Percentiles rank a stretch among this genome's conserved stretches.
Conservation (phyloP, 1,140 invertebrate genomes). For the Cyclargus thomasi region DNA sequence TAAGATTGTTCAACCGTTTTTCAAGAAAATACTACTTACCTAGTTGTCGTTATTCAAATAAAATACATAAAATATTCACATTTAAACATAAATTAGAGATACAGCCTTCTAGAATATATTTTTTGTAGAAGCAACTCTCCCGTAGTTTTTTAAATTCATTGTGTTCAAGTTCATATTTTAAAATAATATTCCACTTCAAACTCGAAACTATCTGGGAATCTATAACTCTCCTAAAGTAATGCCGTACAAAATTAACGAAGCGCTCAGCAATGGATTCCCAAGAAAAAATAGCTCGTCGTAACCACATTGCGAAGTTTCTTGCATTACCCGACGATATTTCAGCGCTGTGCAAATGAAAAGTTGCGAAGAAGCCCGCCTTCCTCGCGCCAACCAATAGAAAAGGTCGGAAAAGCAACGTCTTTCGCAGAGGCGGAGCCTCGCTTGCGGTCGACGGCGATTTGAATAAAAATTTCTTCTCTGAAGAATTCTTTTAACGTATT, state of each 20-base stretch:
- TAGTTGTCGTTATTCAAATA: too few relatives aligned
- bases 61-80: too few relatives aligned
- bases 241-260: background rate
- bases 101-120: too few relatives aligned
- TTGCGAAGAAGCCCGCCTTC: constrained; percentile 66
- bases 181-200: background rate
- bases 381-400: constrained; percentile 64
- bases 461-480: constrained; percentile 67
- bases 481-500: constrained; percentile 67
- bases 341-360: constrained; percentile 72
- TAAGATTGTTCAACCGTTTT: too few relatives aligned
- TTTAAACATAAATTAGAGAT: too few relatives aligned
- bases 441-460: constrained; percentile 65
- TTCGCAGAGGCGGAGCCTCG: constrained; percentile 60
- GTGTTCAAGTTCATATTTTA: too few relatives aligned
- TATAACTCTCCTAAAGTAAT: background rate
- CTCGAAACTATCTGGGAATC: background rate
- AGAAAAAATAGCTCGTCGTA: constrained; percentile 54
- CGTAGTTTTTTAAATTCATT: too few relatives aligned
- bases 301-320: constrained; percentile 59
- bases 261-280: constrained; percentile 15
- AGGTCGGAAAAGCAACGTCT: constrained; percentile 64
- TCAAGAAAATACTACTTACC: too few relatives aligned
- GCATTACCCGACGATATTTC: constrained; percentile 67
- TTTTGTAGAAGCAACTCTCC: too few relatives aligned